Conservation (phyloP, 2,888 invertebrate species). For the Hypomecis punctinalis region DNA sequence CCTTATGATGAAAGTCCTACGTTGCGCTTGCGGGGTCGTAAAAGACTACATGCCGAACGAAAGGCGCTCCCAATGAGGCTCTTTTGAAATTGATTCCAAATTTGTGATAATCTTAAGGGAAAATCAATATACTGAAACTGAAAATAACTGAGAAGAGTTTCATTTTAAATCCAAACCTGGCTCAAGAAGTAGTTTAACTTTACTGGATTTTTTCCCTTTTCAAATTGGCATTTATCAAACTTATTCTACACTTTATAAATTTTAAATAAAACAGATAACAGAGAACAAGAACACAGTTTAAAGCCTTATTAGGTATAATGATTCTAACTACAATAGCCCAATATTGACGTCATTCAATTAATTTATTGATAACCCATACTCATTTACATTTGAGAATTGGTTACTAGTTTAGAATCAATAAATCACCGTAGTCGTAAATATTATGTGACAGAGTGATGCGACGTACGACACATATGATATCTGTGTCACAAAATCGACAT, state of each 20-base stretch:
- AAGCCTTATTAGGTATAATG: not conserved
- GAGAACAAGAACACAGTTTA: not conserved
- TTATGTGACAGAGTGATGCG: conserved; percentile 4
- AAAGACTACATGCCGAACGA: no score
- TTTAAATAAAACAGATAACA: not conserved
- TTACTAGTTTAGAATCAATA: conserved; percentile 19
- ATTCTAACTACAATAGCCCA: conserved; percentile 5
- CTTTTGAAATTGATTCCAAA: no score
- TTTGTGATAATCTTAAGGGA: no score
- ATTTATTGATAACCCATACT: conserved; percentile 15
- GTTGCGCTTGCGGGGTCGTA: no score
- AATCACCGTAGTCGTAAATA: conserved; percentile 17
- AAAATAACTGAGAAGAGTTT: no score
- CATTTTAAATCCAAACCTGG: no score
- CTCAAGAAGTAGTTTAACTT: no score
- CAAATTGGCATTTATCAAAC: no score
- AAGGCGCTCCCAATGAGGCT: no score
- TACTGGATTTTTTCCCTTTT: no score
- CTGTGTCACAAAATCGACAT: conserved; percentile 12
- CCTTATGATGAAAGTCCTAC: no score
- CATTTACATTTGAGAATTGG: conserved; percentile 10
- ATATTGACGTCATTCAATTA: not conserved
- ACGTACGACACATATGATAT: conserved; percentile 1
- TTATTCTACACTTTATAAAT: not conserved
- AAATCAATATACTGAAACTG: no score